These are phyloP conservation scores for Scaptodrosophila latifasciaeformis DNA, from an alignment of 2,888 invertebrate species.

Conservation along the genomic window DNA sequence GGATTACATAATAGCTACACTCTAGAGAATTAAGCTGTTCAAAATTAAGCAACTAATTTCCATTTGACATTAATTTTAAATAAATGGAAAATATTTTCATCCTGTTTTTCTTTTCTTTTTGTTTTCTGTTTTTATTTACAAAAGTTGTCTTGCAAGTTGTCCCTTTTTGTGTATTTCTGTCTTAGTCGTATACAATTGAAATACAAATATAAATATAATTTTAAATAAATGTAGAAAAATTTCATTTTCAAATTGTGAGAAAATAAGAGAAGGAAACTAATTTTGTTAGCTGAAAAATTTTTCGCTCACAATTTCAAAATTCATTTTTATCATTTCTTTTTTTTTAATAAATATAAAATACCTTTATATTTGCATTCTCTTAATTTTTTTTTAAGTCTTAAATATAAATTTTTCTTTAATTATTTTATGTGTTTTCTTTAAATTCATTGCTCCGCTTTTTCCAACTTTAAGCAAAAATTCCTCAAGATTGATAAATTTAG, in stretches of 20 bases:
- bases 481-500: too few relatives aligned
- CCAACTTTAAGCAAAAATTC: too few relatives aligned
- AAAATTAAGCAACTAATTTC: slow-evolving; percentile 4
- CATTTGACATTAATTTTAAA: not conserved
- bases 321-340: not conserved
- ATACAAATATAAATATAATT: too few relatives aligned
- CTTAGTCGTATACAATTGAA: too few relatives aligned
- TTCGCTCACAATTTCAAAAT: too few relatives aligned
- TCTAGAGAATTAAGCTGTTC: slow-evolving; percentile 32
- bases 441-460: slow-evolving; percentile 12
- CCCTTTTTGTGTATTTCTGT: slow-evolving; percentile 14
- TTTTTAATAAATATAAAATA: slow-evolving; percentile 4
- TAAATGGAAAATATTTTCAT: not conserved
- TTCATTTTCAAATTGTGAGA: too few relatives aligned
- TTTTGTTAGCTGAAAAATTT: too few relatives aligned
- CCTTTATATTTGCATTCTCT: not conserved
- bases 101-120: slow-evolving; percentile 4
- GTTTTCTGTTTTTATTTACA: not conserved
- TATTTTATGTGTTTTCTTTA: not conserved
- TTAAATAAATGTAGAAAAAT: too few relatives aligned
- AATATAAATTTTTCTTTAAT: not conserved
- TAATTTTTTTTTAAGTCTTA: not conserved
- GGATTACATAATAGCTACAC: slow-evolving; percentile 46
- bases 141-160: not conserved
- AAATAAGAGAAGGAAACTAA: too few relatives aligned